Evolutionary conservation across 2,888 invertebrate species (phyloP).

Genomic region (Cataglyphis rosenhaueri): DNA sequence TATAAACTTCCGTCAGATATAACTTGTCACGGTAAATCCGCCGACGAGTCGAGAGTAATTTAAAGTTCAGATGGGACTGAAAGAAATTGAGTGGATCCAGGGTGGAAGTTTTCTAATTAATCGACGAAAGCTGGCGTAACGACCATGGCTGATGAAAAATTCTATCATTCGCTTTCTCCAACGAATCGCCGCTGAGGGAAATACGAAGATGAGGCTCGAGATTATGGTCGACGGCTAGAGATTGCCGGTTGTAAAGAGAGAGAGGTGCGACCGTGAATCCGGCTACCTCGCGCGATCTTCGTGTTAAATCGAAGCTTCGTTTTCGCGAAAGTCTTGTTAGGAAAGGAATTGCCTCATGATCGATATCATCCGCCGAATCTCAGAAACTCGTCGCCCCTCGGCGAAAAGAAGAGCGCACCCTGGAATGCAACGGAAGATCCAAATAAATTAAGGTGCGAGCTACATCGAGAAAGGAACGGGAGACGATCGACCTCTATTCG

Average conservation of each 20-base stretch:
- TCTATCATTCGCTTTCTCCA: slow-evolving; percentile 53
- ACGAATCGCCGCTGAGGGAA: slow-evolving; percentile 12
- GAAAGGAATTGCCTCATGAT: slow-evolving; percentile 78
- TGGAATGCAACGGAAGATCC: slow-evolving; percentile 56
- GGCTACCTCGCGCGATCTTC: slow-evolving; percentile 59
- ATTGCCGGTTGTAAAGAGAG: slow-evolving; percentile 52
- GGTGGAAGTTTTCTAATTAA: slow-evolving; percentile 73
- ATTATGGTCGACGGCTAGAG: slow-evolving; percentile 58
- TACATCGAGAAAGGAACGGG: neutral
- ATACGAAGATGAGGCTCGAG: slow-evolving; percentile 66
- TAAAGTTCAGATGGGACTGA: slow-evolving; percentile 58
- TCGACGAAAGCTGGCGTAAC: slow-evolving; percentile 60
- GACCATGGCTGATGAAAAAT: slow-evolving; percentile 66
- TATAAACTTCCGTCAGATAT: slow-evolving; percentile 20
- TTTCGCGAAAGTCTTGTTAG: slow-evolving; percentile 75
- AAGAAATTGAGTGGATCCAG: slow-evolving; percentile 54
- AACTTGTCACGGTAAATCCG: neutral
- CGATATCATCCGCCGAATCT: slow-evolving; percentile 69
- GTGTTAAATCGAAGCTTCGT: slow-evolving; percentile 69
- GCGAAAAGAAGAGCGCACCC: neutral
- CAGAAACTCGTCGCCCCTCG: slow-evolving; percentile 26
- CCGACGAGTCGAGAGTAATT: slow-evolving; percentile 57
- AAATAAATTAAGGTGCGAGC: slow-evolving; percentile 67
- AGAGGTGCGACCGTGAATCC: slow-evolving; percentile 18
- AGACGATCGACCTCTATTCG: slow-evolving; percentile 55